These are phyloP conservation scores for Epizoanthus rinbou DNA, from an alignment of 92 coral and sea anemone species.

Conservation along the genomic window DNA sequence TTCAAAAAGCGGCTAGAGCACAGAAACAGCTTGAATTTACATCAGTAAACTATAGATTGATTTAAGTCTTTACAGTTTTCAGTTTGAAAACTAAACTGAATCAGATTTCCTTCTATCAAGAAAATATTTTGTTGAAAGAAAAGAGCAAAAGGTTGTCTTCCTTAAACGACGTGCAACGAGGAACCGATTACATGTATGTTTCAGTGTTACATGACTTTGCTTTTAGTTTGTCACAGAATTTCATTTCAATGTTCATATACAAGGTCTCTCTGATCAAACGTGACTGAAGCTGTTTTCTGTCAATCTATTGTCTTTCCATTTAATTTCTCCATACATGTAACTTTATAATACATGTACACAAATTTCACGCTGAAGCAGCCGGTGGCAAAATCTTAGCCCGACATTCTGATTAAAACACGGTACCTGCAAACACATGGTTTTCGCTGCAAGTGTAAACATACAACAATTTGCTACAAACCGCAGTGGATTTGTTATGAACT, in stretches of 20 bases:
- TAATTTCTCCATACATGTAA: neutral
- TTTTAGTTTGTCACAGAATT: neutral
- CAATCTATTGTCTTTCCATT: neutral
- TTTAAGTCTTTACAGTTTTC: too few species aligned
- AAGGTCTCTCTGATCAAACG: neutral
- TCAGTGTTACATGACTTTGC: too few species aligned
- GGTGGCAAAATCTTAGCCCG: neutral
- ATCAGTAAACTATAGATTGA: too few species aligned
- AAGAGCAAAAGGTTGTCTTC: too few species aligned
- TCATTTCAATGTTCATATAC: neutral
- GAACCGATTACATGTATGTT: too few species aligned
- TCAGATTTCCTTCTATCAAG: too few species aligned
- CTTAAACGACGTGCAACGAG: too few species aligned
- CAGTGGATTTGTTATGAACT: neutral
- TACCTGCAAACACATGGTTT: constrained; percentile 15
- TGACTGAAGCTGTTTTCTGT: neutral
- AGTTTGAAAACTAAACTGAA: too few species aligned
- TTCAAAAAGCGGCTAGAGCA: neutral
- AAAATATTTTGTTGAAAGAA: too few species aligned
- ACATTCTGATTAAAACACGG: neutral
- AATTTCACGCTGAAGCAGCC: neutral
- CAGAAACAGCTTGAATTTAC: neutral
- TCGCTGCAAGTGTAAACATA: neutral
- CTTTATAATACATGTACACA: neutral
- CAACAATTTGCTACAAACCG: neutral